Evolutionary conservation across 35 echinoderm and acorn worm genomes (phyloP).

Genomic region (Acanthaster planci): DNA sequence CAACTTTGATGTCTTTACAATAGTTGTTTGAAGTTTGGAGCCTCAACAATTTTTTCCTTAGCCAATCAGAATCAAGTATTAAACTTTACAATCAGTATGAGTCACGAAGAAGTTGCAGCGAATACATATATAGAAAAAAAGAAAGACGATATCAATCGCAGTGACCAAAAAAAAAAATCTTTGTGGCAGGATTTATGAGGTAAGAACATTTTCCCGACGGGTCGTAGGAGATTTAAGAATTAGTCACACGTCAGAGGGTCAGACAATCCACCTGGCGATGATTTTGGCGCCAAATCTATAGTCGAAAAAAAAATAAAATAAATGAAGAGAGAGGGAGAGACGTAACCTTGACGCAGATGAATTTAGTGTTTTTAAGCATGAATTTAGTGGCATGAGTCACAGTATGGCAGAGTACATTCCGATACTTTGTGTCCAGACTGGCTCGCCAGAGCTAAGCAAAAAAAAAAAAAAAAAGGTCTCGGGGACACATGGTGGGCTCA

Average conservation of each 20-base stretch:
- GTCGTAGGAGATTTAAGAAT: not conserved
- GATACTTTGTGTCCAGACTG: not conserved
- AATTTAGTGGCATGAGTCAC: slow-evolving; percentile 12
- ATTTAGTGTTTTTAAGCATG: slow-evolving; percentile 19
- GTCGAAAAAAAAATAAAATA: not conserved
- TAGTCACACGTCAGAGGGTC: not conserved
- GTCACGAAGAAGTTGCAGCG: not conserved
- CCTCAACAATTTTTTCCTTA: no score
- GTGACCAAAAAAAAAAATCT: not conserved
- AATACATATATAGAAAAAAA: not conserved
- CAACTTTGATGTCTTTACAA: no score
- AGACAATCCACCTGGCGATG: not conserved
- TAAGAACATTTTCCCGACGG: not conserved
- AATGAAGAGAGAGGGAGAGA: no score
- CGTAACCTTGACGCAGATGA: slow-evolving; percentile 25
- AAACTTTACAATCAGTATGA: not conserved
- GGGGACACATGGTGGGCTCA: no score
- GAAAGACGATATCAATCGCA: not conserved
- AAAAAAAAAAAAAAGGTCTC: no score
- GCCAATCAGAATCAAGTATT: no score
- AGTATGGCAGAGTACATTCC: not conserved
- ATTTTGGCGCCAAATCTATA: slow-evolving; percentile 9
- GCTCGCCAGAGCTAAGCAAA: no score
- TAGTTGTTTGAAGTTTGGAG: no score
- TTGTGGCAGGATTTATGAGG: not conserved